phyloP scores from a whole-genome alignment of 2,888 invertebrate species.

The Calliopum simillimum region DNA sequence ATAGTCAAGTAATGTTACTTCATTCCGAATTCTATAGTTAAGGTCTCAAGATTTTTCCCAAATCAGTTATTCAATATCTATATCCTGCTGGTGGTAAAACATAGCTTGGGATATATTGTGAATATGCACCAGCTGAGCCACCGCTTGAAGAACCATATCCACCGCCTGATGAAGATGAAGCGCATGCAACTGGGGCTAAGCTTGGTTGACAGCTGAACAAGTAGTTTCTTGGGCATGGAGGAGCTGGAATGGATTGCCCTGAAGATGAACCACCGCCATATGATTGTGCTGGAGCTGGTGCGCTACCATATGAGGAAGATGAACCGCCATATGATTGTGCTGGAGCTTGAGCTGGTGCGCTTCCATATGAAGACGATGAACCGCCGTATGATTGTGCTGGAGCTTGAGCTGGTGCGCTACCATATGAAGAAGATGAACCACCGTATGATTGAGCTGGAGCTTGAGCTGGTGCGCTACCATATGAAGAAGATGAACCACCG shows the following conservation, averaged over 20 bases:
- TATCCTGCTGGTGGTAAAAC: slow-evolving; percentile 47
- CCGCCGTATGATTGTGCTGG: slow-evolving; percentile 22
- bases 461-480: neutral
- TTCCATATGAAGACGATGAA: slow-evolving; percentile 28
- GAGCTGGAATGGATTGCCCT: slow-evolving; percentile 44
- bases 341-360: neutral
- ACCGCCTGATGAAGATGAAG: slow-evolving; percentile 46
- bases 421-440: slow-evolving; percentile 29
- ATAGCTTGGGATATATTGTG: slow-evolving; percentile 57
- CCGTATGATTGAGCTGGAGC: slow-evolving; percentile 27
- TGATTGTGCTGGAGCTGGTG: slow-evolving; percentile 53
- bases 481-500: neutral
- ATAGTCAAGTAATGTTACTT: too few species aligned
- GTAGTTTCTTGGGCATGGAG: slow-evolving; percentile 55
- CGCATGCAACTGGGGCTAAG: slow-evolving; percentile 52
- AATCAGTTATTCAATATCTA: slow-evolving; percentile 20
- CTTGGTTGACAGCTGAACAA: slow-evolving; percentile 57
- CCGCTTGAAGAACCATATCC: slow-evolving; percentile 56
- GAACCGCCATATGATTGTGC: slow-evolving; percentile 34
- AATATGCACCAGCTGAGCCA: slow-evolving; percentile 58
- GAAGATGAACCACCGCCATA: slow-evolving; percentile 33
- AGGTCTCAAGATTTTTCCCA: neutral
- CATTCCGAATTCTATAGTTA: too few species aligned
- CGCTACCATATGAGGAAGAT: slow-evolving; percentile 48
- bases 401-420: slow-evolving; percentile 37